Evolutionary conservation across 2,113 vertebrate species (phyloP).

Genomic region (Bagarius yarrelli): DNA sequence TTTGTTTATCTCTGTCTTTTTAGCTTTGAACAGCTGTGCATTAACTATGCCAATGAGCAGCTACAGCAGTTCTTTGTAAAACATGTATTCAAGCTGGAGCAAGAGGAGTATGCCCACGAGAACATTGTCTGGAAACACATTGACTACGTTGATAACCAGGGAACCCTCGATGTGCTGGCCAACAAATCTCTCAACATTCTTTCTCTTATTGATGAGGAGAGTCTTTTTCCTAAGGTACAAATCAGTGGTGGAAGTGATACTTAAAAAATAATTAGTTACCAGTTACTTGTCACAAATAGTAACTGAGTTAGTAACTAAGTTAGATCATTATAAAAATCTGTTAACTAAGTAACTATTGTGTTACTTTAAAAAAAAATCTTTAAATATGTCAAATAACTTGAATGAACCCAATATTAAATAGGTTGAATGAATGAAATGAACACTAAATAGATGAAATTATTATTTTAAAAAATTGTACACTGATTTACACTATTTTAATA

Average conservation of each 20-base stretch:
- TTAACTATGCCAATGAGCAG: constrained; percentile 96
- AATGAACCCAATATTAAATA: too few relatives aligned
- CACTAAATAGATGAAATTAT: too few relatives aligned
- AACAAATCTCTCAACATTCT: constrained; percentile 86
- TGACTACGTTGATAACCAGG: constrained; percentile 83
- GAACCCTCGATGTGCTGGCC: constrained; percentile 81
- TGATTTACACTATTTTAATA: background rate
- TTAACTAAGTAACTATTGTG: too few relatives aligned
- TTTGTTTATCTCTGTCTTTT: background rate
- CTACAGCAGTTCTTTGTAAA: constrained; percentile 95
- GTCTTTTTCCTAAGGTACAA: constrained; percentile 88
- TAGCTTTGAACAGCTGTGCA: constrained; percentile 98
- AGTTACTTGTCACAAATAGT: too few relatives aligned
- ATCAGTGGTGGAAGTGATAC: too few relatives aligned
- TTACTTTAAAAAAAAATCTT: too few relatives aligned
- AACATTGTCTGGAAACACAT: constrained; percentile 84
- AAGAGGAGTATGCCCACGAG: constrained; percentile 85
- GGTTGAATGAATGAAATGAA: too few relatives aligned
- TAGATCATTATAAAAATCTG: too few relatives aligned
- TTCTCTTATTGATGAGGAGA: constrained; percentile 94
- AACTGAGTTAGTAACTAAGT: too few relatives aligned
- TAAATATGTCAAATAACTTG: too few relatives aligned
- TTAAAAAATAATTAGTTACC: too few relatives aligned
- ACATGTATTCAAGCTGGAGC: constrained; percentile 90
- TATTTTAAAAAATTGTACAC: background rate